Conservation (phyloP, 2,888 invertebrate species). For the Drosophila buzzatii region DNA sequence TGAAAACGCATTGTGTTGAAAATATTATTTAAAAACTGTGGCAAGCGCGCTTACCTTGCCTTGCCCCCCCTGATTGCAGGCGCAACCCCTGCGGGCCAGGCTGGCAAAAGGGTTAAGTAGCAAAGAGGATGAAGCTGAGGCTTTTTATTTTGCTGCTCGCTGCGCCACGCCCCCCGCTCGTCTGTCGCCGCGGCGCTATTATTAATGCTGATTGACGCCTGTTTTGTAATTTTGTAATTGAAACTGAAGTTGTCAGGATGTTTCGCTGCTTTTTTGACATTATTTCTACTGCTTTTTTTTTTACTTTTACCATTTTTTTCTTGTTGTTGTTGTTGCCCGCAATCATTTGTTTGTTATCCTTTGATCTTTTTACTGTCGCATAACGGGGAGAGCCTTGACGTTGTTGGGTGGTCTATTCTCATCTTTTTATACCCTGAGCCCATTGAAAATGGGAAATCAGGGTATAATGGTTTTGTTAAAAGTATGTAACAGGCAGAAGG, state of each 20-base stretch:
- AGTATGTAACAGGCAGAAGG: no score
- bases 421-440: no score
- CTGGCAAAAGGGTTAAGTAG: constrained; percentile 77
- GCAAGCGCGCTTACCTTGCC: constrained; percentile 60
- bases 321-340: constrained; percentile 35
- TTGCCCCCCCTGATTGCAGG: constrained; percentile 3
- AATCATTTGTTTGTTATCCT: constrained; percentile 64
- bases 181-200: constrained; percentile 44
- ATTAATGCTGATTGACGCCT: constrained; percentile 81
- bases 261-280: constrained; percentile 53
- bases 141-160: background rate
- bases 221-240: constrained; percentile 80
- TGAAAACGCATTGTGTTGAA: constrained; percentile 8
- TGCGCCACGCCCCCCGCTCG: constrained; percentile 68
- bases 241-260: constrained; percentile 68
- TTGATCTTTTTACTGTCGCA: constrained; percentile 65
- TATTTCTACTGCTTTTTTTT: constrained; percentile 36
- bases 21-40: constrained; percentile 57
- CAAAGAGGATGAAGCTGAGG: constrained; percentile 45
- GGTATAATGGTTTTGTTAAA: no score
- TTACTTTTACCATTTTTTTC: constrained; percentile 5
- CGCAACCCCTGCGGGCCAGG: constrained; percentile 56
- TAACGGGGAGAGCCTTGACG: constrained; percentile 8
- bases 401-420: constrained; percentile 7
- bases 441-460: no score